Base-by-base conservation (phyloP, 2,888 invertebrate species). In the Acronicta leporina region DNA sequence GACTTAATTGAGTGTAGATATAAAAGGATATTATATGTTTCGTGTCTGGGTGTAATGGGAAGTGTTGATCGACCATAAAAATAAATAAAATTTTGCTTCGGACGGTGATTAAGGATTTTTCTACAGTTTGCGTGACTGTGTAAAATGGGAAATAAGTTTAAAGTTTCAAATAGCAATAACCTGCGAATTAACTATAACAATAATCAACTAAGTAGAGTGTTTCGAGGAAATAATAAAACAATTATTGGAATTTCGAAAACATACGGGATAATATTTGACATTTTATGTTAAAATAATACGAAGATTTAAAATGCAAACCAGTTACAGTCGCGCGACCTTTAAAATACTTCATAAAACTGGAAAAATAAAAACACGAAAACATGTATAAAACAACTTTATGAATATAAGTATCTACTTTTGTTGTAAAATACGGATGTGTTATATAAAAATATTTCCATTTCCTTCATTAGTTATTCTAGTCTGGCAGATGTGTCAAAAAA, bases 1-100 rank as follows among this genome's bases (percentile, higher is more conserved):
- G 60, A 58, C 76, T 69, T 69, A 68, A 78, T 68, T 52, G 55
- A 59, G 45, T 48, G 8, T n/a, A 44, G 11, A 48, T 25, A 15
- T 57, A 56, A 47, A 64, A 56, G 58, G 59, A 68, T 68, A 54
- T 59, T 62, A 43, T 40, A 42, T 25, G 16, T 0, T 67, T 44
- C 62, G 58, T 68, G 73, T 43, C 40, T 49, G 13, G 50, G 16
- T 53, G 47, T 45, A 58, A 51, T 71, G 43, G 40, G 60, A 71
- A 51, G 41, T 52, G 25, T 42, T 15, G 16, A 46, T 38, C 20
- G 13, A 11, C 30, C 27, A 70, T 64, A n/a, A 61, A 66, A 54
- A 66, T 70, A 68, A 52, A 68, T 59, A 68, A 27, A 16, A 54
- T 60, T 60, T 68, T 27, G 41, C 16, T 52, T 35, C 42, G 41